Conservation (phyloP, 2,888 invertebrate species). For the Oxycera nigricornis region DNA sequence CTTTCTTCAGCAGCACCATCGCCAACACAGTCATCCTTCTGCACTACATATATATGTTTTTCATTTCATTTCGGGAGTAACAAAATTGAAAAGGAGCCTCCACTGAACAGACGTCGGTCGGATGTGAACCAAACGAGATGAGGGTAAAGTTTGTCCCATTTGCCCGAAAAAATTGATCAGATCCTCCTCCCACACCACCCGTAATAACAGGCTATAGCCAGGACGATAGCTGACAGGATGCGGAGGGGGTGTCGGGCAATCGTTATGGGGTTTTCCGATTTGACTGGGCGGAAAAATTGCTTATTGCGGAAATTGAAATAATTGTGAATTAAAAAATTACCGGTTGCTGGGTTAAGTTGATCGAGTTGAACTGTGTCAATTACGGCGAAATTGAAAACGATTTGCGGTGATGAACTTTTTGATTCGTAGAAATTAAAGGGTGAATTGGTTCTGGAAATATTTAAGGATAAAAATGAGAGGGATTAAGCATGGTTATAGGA, state of each 20-base stretch:
- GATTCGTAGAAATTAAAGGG: background rate
- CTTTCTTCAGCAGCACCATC: background rate
- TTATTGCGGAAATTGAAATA: conserved; percentile 40
- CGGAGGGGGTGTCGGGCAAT: background rate
- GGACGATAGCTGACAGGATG: background rate
- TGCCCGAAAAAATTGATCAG: conserved; percentile 9
- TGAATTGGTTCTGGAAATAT: background rate
- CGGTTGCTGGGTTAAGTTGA: conserved; percentile 35
- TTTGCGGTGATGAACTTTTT: conserved; percentile 25
- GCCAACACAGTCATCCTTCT: too few relatives aligned
- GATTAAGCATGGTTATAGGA: too few relatives aligned
- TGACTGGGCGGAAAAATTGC: conserved; percentile 38
- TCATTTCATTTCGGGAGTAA: background rate
- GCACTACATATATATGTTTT: too few relatives aligned
- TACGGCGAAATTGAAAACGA: conserved; percentile 34
- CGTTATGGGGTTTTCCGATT: conserved; percentile 18
- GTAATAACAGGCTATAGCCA: background rate
- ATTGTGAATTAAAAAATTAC: conserved; percentile 33
- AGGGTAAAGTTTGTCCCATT: background rate
- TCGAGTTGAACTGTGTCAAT: conserved; percentile 37
- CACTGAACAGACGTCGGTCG: background rate
- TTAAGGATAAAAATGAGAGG: too few relatives aligned
- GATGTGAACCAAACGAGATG: background rate
- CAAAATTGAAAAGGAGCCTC: background rate
- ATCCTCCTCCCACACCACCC: background rate